Evolutionary conservation across 2,797 vertebrate genomes (phyloP).

Genomic region (Glossophaga mutica): DNA sequence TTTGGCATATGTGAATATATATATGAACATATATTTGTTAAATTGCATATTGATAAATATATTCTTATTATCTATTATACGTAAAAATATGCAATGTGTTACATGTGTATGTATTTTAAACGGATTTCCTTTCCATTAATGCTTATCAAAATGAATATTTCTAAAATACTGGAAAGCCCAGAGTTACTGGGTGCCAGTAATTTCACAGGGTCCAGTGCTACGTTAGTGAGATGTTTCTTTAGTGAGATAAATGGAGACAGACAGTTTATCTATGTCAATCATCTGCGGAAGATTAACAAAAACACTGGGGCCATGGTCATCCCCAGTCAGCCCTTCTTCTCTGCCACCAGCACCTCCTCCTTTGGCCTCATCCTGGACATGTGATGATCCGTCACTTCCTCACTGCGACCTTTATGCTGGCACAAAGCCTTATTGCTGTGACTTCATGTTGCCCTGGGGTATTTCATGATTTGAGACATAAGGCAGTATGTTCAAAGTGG

Average conservation of each 20-base stretch:
- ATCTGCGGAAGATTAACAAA: background rate
- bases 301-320: background rate
- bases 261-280: background rate
- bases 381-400: background rate
- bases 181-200: background rate
- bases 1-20: background rate
- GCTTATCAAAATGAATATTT: background rate
- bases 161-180: background rate
- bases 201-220: background rate
- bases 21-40: background rate
- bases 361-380: background rate
- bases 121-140: background rate
- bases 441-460: background rate
- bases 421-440: background rate
- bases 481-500: background rate
- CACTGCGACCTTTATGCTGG: background rate
- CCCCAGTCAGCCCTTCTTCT: background rate
- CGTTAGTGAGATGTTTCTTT: background rate
- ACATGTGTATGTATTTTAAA: background rate
- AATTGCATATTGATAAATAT: background rate
- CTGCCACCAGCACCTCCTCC: background rate
- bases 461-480: background rate
- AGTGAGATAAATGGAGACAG: background rate
- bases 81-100: background rate
- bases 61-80: background rate